Percentiles rank a stretch among this genome's conserved stretches.
Evolutionary conservation across 2,113 vertebrate genomes (phyloP).

Genomic region (Alces alces): DNA sequence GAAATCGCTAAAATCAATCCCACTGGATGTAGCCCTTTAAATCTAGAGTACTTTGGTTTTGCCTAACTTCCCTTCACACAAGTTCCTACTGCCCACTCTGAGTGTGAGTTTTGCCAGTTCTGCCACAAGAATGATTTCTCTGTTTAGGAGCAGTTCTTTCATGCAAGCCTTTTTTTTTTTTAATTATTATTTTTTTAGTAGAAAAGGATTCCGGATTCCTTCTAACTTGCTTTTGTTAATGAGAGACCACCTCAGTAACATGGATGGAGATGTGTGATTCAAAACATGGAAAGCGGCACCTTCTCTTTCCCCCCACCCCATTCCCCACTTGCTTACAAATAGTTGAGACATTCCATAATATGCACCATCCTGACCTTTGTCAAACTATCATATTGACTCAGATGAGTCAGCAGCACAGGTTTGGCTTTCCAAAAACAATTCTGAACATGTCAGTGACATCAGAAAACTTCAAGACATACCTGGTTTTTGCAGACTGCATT

Average conservation of each 20-base stretch:
- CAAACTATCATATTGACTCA: background rate
- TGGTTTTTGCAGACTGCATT: background rate
- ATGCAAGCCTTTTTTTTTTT: background rate
- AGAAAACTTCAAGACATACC: background rate
- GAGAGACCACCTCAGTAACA: background rate
- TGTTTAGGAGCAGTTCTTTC: background rate
- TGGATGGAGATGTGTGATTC: background rate
- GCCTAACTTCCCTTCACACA: background rate
- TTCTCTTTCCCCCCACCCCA: background rate
- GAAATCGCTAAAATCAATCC: background rate
- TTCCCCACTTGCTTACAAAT: background rate
- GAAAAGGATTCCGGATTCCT: background rate
- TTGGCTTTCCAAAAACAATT: background rate
- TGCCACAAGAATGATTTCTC: background rate
- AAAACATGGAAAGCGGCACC: background rate
- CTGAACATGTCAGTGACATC: background rate
- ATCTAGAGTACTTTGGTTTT: background rate
- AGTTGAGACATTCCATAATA: background rate
- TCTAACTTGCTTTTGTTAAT: background rate
- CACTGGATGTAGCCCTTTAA: background rate
- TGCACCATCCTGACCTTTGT: background rate
- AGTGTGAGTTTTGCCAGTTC: background rate
- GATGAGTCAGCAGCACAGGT: background rate
- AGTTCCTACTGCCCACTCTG: background rate
- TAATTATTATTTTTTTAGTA: background rate